Conservation (phyloP, 2,113 vertebrate genomes). For the Myxocyprinus asiaticus region DNA sequence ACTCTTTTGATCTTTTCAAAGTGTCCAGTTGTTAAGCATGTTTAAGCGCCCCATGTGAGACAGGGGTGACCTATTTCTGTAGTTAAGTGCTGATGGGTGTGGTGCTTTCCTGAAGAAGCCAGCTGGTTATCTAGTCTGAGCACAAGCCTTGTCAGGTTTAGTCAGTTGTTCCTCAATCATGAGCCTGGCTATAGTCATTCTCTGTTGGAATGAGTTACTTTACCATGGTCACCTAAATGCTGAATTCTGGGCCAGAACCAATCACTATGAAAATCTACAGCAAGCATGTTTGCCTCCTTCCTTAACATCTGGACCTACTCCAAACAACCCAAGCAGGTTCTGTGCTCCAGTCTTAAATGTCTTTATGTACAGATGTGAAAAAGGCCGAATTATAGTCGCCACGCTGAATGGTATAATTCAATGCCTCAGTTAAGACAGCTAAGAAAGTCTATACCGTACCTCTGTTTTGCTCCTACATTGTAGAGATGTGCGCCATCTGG, state of each 20-base stretch:
- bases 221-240: neutral
- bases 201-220: neutral
- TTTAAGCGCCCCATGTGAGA: neutral
- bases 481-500: neutral
- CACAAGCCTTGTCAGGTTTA: slow-evolving; percentile 1
- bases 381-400: neutral
- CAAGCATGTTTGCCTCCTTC: neutral
- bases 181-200: no score
- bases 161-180: no score
- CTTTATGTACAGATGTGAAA: neutral
- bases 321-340: neutral
- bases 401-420: neutral
- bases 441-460: neutral
- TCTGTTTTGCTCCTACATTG: neutral
- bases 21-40: slow-evolving; percentile 20
- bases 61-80: slow-evolving; percentile 11
- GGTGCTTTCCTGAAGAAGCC: slow-evolving; percentile 9
- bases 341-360: neutral
- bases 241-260: neutral
- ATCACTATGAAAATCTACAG: neutral
- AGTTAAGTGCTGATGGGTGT: neutral
- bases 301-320: neutral
- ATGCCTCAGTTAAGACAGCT: neutral
- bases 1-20: neutral
- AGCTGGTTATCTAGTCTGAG: slow-evolving; percentile 18